Conservation (phyloP, 2,888 invertebrate species). For the Phaonia tiefii region DNA sequence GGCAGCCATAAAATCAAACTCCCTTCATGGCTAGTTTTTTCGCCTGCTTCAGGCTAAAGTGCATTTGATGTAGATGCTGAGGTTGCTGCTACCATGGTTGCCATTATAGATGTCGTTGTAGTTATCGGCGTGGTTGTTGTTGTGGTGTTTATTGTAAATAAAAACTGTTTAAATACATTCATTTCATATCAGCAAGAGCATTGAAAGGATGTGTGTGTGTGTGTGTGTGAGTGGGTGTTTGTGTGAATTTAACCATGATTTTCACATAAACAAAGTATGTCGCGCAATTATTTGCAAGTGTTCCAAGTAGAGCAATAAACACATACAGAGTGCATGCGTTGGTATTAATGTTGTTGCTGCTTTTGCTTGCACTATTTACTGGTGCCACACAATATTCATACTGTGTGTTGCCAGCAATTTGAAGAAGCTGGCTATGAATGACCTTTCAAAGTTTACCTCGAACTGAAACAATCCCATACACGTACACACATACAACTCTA, state of each 20-base stretch:
- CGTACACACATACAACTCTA: background rate
- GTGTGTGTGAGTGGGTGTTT: too few species aligned
- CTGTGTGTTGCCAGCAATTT: too few species aligned
- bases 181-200: too few species aligned
- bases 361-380: slow-evolving; percentile 5
- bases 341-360: background rate
- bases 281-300: slow-evolving; percentile 79
- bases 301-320: slow-evolving; percentile 66
- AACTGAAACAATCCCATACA: background rate
- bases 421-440: too few species aligned
- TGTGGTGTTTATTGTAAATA: slow-evolving; percentile 57
- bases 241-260: slow-evolving; percentile 57
- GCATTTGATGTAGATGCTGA: slow-evolving; percentile 35
- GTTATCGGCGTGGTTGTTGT: slow-evolving; percentile 34
- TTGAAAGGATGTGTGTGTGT: too few species aligned
- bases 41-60: slow-evolving; percentile 5
- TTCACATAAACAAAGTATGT: slow-evolving; percentile 77
- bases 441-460: too few species aligned
- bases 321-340: slow-evolving; percentile 49
- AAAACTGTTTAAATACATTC: slow-evolving; percentile 63
- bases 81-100: slow-evolving; percentile 12
- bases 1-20: background rate
- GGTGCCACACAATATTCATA: background rate
- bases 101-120: slow-evolving; percentile 18
- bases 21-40: slow-evolving; percentile 51